These are phyloP conservation scores for Tylochromis polylepis DNA, from an alignment of 2,113 vertebrate genomes.

Conservation along the genomic window DNA sequence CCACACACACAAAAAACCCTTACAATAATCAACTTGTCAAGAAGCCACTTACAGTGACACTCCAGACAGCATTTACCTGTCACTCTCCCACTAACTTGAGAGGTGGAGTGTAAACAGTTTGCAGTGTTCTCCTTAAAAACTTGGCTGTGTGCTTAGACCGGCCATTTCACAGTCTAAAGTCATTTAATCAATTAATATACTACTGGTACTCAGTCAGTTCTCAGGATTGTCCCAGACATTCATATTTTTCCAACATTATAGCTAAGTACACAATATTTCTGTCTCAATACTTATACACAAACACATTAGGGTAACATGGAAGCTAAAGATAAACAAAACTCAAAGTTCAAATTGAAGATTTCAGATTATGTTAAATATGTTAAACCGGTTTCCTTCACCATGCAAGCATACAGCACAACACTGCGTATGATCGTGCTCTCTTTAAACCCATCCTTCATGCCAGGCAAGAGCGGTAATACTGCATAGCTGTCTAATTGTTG, in stretches of 20 bases:
- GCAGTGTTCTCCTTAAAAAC: background rate
- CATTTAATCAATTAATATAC: background rate
- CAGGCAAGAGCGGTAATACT: background rate
- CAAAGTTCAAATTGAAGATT: background rate
- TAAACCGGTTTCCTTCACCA: background rate
- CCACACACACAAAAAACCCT: background rate
- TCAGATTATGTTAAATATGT: background rate
- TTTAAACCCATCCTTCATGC: background rate
- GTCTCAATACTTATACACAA: background rate
- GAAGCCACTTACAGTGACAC: background rate
- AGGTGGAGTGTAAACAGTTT: background rate
- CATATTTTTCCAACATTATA: background rate
- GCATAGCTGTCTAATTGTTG: background rate
- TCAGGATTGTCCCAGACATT: background rate
- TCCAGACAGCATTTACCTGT: background rate
- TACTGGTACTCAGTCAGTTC: background rate
- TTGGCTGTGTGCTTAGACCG: background rate
- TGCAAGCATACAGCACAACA: background rate
- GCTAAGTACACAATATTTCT: background rate
- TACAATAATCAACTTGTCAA: background rate
- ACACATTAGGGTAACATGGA: background rate
- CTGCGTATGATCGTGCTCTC: fast-evolving
- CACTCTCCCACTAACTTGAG: background rate
- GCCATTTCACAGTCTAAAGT: background rate
- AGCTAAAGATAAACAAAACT: background rate